Base-by-base conservation (phyloP, 2,888 invertebrate genomes). In the Lasioglossum vierecki region DNA sequence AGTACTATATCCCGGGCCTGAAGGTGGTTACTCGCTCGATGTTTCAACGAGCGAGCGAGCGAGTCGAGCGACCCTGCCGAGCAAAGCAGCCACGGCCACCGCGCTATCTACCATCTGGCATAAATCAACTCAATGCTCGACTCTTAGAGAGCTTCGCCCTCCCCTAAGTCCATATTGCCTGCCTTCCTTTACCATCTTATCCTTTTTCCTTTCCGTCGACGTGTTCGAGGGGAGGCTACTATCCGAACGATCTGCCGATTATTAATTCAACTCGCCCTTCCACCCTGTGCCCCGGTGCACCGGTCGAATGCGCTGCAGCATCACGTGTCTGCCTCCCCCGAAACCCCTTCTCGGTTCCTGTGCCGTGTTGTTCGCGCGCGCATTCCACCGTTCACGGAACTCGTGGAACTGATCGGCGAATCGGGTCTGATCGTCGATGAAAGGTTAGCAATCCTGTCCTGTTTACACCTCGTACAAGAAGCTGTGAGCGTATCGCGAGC, bases 61-160 rank as follows among this genome's bases (percentile, higher is more conserved):
- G 60, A 63, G 63, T 15, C 30, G 63, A 88, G 87, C 88, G 89
- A 90, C 89, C 81, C 76, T 83, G 88, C 83, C 91, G 82, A 91
- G 92, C 91, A 92, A 91, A 92, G 91, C 91, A 93, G 91, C 92
- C 91, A 92, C 82, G 83, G 87, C 87, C 88, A 83, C 87, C 82
- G 80, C 88, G 86, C 92, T 94, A 94, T 94, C 94, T 94, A 92
- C 92, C 93, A 94, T 94, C 94, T 94, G 93, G 94, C 92, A 94
- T 94, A 94, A 94, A 94, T 94, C 94, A 94, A 94, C 93, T 93
- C 93, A 92, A 93, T 94, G 93, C 93, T 93, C 91, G 92, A 91
- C 93, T 94, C 93, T 92, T 91, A 91, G 92, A 92, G 92, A 91
- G 91, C 89, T 91, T 90, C 91, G 89, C 91, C 91, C 93, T 91